Base-by-base conservation (phyloP, 2,113 vertebrate genomes). In the Ardeotis arabs region DNA sequence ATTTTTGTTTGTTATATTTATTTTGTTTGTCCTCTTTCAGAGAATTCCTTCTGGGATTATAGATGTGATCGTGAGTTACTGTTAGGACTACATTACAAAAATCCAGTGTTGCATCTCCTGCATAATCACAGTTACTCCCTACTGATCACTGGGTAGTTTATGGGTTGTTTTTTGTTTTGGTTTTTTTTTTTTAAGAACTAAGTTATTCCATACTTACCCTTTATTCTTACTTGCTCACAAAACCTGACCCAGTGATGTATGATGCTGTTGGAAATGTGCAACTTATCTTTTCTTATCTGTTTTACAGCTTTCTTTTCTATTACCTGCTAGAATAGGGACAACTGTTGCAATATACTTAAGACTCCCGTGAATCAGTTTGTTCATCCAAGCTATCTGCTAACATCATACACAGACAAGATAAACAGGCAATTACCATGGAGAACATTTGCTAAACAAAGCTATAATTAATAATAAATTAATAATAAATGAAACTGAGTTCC, bases 391-490 rank as follows among this genome's bases (percentile, higher is more conserved):
- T 97, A 93, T 95, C 85, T 85, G 39, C 87, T 93, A 96, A 84
- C 76, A 96, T 90, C 81, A 76, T 87, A 95, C 24, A 53, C 69
- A 92, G 85, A 92, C 83, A 97, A 93, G 91, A 96, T 92, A 97
- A 96, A 96, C 87, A 95, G 85, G 27, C 60, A 87, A 97, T 96
- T 96, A 92, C 52, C 53, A 47, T 62, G 63, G 72, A 95, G 74
- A 94, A 94, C 74, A 95, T 89, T 96, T 96, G 64, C 93, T 95
- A 96, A 96, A 97, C 92, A 97, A 96, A 95, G 83, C 27, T 94
- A 52, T 90, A 95, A 96, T 97, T 96, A 97, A 96, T 96, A 96
- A 96, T 95, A 89, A 96, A 97, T 93, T 96, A 97, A 96, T 96
- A 96, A 96, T 95, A 89, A 96, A 97, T 93, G 92, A 89, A 95